phyloP scores from a whole-genome alignment of 2,797 vertebrate genomes.

The Sebastes hubbsi region DNA sequence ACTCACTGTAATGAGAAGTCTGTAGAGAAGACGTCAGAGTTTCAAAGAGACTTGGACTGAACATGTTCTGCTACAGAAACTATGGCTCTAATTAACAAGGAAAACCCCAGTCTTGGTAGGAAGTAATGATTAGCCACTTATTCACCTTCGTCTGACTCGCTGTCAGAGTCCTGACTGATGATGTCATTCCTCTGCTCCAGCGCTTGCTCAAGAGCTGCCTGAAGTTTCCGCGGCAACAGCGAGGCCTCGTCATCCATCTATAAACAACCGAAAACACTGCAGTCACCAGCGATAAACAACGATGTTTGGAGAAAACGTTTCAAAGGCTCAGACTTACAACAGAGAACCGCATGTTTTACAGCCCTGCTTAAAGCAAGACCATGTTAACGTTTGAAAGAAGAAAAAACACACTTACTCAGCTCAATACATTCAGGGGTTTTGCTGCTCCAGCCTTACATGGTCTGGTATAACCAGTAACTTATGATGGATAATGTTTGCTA shows the following conservation, averaged over 20 bases:
- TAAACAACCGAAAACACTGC: conserved; percentile 52
- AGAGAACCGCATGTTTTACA: conserved; percentile 32
- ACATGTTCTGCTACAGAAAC: background rate
- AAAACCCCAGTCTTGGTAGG: conserved; percentile 45
- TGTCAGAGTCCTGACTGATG: conserved; percentile 97
- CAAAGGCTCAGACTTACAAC: conserved; percentile 32
- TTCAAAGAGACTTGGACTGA: conserved; percentile 27
- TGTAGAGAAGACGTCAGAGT: conserved; percentile 7
- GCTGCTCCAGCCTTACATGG: background rate
- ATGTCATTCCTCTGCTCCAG: conserved; percentile 97
- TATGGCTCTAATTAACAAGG: conserved; percentile 30
- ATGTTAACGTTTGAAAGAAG: background rate
- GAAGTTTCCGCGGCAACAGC: conserved; percentile 95
- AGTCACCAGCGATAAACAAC: conserved; percentile 62
- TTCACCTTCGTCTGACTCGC: conserved; percentile 97
- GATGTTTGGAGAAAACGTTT: conserved; percentile 26
- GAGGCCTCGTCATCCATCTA: conserved; percentile 99
- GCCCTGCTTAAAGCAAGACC: background rate
- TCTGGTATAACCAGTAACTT: background rate
- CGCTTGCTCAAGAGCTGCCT: conserved; percentile 96
- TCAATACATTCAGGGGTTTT: background rate
- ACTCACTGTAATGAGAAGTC: conserved; percentile 34
- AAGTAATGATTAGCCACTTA: conserved; percentile 36
- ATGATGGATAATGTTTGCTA: background rate
- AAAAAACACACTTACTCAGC: background rate